Conservation (phyloP, 1,140 invertebrate genomes). For the Leucophenga varia region DNA sequence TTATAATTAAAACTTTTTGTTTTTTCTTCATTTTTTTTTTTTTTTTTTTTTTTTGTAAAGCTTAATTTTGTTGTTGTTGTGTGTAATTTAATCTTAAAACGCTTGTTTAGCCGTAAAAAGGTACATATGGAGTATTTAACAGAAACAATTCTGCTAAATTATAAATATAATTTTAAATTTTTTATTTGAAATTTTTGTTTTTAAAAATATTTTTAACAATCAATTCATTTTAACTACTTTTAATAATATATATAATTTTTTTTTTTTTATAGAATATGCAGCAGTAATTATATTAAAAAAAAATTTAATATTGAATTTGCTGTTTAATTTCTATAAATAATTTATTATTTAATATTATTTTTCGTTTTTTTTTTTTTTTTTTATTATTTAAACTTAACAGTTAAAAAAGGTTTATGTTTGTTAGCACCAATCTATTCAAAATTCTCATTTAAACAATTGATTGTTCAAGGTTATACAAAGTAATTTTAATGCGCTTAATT, state of each 20-base stretch:
- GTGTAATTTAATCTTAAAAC: no score
- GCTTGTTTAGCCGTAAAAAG: no score
- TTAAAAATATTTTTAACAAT: no score
- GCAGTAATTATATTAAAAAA: no score
- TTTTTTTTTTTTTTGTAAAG: no score
- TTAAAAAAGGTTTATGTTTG: slow-evolving; percentile 35
- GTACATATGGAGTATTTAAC: no score
- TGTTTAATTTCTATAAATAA: no score
- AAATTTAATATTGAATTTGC: neutral
- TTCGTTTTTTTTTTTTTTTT: neutral
- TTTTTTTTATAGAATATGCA: slow-evolving; percentile 19
- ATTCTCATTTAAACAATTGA: slow-evolving; percentile 49
- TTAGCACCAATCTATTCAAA: slow-evolving; percentile 51
- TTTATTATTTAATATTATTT: slow-evolving; percentile 9
- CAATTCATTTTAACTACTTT: no score
- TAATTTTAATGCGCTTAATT: slow-evolving; percentile 41
- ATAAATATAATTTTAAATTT: slow-evolving; percentile 1
- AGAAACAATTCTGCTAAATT: no score
- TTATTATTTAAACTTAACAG: slow-evolving; percentile 41
- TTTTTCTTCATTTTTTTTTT: no score
- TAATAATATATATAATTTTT: neutral
- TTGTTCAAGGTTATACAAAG: slow-evolving; percentile 52
- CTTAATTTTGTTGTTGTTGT: no score
- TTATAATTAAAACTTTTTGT: no score
- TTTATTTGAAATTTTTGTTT: neutral